A percentile compares a stretch with the other conserved stretches of the same genome.
Conservation (phyloP, 1,140 invertebrate species). For the Trichomalopsis sarcophagae region DNA sequence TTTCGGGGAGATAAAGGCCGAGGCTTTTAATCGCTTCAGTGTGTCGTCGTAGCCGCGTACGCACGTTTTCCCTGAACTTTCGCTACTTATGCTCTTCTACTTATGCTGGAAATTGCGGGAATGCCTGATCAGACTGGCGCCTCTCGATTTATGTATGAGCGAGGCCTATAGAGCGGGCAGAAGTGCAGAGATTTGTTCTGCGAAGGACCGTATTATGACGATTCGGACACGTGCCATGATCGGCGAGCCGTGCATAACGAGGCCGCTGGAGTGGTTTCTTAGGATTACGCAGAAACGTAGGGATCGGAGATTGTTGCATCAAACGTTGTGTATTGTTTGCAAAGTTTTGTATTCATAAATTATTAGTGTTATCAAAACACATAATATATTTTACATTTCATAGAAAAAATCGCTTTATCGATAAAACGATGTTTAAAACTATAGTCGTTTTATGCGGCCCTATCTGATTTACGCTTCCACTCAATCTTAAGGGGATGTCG, state of each 20-base stretch:
- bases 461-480: too few species aligned
- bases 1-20: background rate
- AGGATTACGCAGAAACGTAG: background rate
- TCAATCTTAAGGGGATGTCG: too few species aligned
- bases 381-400: too few species aligned
- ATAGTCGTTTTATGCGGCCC: too few species aligned
- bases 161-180: background rate
- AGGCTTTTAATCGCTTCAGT: background rate
- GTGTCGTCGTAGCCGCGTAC: background rate
- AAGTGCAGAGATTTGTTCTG: background rate
- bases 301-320: too few species aligned
- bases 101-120: background rate
- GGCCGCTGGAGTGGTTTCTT: background rate
- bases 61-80: background rate
- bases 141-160: background rate
- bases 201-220: background rate
- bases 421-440: too few species aligned
- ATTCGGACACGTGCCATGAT: background rate
- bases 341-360: too few species aligned
- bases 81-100: background rate
- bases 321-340: too few species aligned
- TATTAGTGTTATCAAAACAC: too few species aligned
- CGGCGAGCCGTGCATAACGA: background rate
- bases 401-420: too few species aligned
- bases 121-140: background rate